Evolutionary conservation across 2,113 vertebrate species (phyloP).

Genomic region (Brachypodius melanocephalos): DNA sequence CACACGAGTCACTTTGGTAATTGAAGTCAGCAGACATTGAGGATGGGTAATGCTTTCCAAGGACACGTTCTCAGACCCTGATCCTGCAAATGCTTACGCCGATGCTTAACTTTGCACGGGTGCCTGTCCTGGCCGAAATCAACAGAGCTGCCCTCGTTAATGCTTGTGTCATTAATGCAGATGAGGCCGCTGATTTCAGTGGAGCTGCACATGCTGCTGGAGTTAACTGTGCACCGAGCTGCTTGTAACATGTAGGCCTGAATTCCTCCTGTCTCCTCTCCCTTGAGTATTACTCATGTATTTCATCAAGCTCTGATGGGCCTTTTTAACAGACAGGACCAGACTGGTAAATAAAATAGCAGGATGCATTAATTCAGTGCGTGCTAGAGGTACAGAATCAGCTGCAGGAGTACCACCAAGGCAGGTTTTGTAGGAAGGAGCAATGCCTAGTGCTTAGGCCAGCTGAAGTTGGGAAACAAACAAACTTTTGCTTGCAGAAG

Average conservation of each 20-base stretch:
- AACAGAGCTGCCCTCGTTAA: not conserved
- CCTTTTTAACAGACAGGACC: not conserved
- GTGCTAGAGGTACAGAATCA: not conserved
- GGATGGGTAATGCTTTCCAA: slow-evolving; percentile 68
- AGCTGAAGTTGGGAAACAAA: slow-evolving; percentile 45
- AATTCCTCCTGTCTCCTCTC: not conserved
- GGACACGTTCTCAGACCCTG: slow-evolving; percentile 51
- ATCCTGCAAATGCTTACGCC: slow-evolving; percentile 38
- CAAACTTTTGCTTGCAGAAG: slow-evolving; percentile 46
- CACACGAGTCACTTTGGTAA: slow-evolving; percentile 24
- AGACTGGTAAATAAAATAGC: not conserved
- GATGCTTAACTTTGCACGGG: slow-evolving; percentile 18
- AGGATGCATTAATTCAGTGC: not conserved
- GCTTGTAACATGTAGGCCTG: not conserved
- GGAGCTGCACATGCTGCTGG: not conserved
- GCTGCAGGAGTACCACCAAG: not conserved
- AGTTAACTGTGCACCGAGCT: not conserved
- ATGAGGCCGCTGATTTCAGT: not conserved
- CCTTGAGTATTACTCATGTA: not conserved
- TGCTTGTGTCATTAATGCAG: not conserved
- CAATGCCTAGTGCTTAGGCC: not conserved
- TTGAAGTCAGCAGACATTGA: slow-evolving; percentile 43
- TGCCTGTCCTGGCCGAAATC: not conserved
- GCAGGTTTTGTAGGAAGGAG: not conserved
- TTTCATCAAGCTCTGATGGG: not conserved